Base-by-base conservation (phyloP, 2,888 invertebrate genomes). In the Hipparchia sbordonii region DNA sequence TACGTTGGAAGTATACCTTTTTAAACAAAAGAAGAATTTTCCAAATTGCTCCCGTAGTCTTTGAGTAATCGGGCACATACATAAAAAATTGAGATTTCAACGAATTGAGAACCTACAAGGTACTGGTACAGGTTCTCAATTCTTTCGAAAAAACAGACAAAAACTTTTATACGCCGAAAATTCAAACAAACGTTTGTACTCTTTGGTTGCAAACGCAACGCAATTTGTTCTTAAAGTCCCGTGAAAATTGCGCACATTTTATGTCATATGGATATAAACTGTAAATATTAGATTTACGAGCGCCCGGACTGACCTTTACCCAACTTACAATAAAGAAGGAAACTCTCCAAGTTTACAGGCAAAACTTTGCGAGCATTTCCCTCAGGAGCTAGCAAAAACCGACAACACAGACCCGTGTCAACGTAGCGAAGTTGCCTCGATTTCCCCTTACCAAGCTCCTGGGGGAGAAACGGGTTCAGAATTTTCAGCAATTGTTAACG, bases 341-440 rank as follows among this genome's bases (percentile, higher is more conserved):
- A 67, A 72, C 68, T 74, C 70, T 13, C 54, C 59, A 74, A 72
- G 68, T 76, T 69, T 71, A 68, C 54, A 65, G 68, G 68, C 52
- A 46, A 66, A 76, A 76, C 70, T 76, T 76, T 67, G 57, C 60
- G 60, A 70, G 63, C 68, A 57, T 10, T 23, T 69, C 76, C 74
- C 66, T 8, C 52, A 69, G 71, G 74, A 71, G 61, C 52, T 54
- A 46, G 57, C 63, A 72, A 71, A 74, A 74, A 68, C 76, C 68
- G 69, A 74, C 73, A 72, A 67, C 59, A 51, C 56, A 60, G 74
- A 74, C 75, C 75, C 72, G 73, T 76, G 77, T 79, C 77, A 77
- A 77, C 78, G 76, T 70, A 63, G 75, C 76, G 70, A 76, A 76
- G 71, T 76, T 76, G 69, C 75, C 74, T 73, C 72, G 79, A 75